Base-by-base conservation (phyloP, 2,888 invertebrate genomes). In the Linnaemya vulpina region DNA sequence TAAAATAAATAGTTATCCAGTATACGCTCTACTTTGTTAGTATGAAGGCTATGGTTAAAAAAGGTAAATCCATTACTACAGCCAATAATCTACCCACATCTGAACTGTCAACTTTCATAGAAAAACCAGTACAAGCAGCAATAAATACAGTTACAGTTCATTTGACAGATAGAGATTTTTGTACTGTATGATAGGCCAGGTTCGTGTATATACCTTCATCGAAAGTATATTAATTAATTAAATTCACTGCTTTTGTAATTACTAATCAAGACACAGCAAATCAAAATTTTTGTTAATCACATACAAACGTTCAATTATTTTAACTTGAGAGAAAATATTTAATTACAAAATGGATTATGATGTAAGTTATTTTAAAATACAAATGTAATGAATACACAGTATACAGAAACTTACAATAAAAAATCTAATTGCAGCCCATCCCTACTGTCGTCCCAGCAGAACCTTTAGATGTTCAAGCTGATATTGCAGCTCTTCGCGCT, bases 401-500 rank as follows among this genome's bases (percentile, higher is more conserved):
- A 35, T n/a, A 10, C 35, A 10, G 0, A 17, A 0, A 30, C 1
- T 17, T 1, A 15, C 30, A 58, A 58, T n/a, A 35, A 58, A 55
- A 25, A 58, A 4, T n/a, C 13, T 46, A 90, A 58, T 35, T 17
- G 13, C 40, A 90, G 90, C 87, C 88, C 75, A 78, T 73, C 75
- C 95, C 95, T 46, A 95, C 95, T 0, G 94, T 95, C 1, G 91
- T 93, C 74, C 94, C 95, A 3, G 92, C 93, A 0, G 89, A 93
- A 4, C 93, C 93, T 87, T 95, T 95, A 91, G 94, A 94, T 89
- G 94, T 94, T 0, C 91, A 93, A 0, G 94, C 94, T 76, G 95
- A 95, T 92, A 95, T 94, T 0, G 93, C 94, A 4, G 92, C 94
- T 0, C 92, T 96, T 5, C 85, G 87, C 3, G 46, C 74, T 38